Base-by-base conservation (phyloP, 2,797 vertebrate genomes). In the Poecilia wingei region DNA sequence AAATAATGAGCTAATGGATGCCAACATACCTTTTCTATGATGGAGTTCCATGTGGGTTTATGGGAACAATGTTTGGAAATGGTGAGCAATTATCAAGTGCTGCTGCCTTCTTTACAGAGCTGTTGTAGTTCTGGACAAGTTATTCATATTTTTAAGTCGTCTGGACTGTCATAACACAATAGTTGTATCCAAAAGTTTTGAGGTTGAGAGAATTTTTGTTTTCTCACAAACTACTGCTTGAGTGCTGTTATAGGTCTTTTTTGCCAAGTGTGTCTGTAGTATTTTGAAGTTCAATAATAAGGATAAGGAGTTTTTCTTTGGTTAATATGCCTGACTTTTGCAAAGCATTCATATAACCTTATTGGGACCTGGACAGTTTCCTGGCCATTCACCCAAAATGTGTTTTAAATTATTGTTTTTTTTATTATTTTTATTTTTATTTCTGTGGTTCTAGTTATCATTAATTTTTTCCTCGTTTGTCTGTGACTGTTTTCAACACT, bases 11-110 rank as follows among this genome's bases (percentile, higher is more conserved):
- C 86, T 92, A 90, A 92, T 87, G 76, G 77, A 84, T 46, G 77
- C 83, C 84, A 87, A 79, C 84, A 92, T 94, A 93, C 92, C 93
- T 94, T 91, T 86, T 77, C 69, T 81, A 82, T 93, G 89, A 93
- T 90, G 87, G 79, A 85, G 85, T 57, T 49, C 57, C 28, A 51
- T 78, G 84, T 73, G 72, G 53, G 61, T 82, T 81, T 89, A 87
- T 85, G 45, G 90, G 89, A 93, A 90, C 51, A 31, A 70, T 77
- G 55, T 28, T 75, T 25, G 79, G 79, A 83, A 77, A 39, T 31
- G 85, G 85, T 87, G 87, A 87, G 76, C 76, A 72, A 78, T 69
- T 72, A 68, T 55, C 25, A 28, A 33, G 74, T 84, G 69, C 80
- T 68, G 78, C 4, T 22, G 76, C 47, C 14, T 76, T 3, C 1